These are phyloP conservation scores for Sinocyclocheilus anshuiensis DNA, from an alignment of 2,113 vertebrate species.

Conservation along the genomic window DNA sequence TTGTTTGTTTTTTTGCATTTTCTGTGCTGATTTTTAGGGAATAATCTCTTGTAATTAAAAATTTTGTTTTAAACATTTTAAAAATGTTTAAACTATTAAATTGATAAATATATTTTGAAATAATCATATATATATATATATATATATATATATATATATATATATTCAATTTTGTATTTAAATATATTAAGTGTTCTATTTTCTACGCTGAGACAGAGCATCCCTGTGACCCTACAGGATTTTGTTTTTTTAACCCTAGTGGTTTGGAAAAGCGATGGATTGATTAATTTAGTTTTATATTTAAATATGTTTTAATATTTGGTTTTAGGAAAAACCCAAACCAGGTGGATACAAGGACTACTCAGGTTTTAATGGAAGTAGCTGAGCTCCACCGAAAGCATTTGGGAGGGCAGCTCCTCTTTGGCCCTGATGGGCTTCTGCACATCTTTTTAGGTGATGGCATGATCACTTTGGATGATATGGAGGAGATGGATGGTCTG, in stretches of 20 bases:
- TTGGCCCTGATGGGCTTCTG: slow-evolving; percentile 89
- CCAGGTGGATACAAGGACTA: slow-evolving; percentile 89
- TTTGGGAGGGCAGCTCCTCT: slow-evolving; percentile 92
- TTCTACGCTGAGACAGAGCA: neutral
- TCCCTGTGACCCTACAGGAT: neutral
- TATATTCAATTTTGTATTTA: neutral
- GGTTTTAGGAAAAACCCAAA: slow-evolving; percentile 90
- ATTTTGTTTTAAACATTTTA: no score
- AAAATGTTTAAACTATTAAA: neutral
- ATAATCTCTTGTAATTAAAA: neutral
- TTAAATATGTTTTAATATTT: neutral
- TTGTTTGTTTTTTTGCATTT: neutral
- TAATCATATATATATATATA: no score
- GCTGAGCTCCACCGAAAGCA: slow-evolving; percentile 96
- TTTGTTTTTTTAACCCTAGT: neutral
- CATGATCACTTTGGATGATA: slow-evolving; percentile 98
- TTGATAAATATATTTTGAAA: neutral
- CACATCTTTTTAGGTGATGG: slow-evolving; percentile 95
- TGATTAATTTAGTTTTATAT: neutral
- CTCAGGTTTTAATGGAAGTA: slow-evolving; percentile 91
- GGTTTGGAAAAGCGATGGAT: neutral
- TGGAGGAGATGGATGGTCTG: slow-evolving; percentile 99
- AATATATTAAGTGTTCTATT: neutral
- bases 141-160: no score
- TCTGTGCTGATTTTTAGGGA: neutral